Percentiles rank a stretch among this genome's conserved stretches.
Evolutionary conservation across 2,113 vertebrate genomes (phyloP).

Genomic region (Rutilus rutilus): DNA sequence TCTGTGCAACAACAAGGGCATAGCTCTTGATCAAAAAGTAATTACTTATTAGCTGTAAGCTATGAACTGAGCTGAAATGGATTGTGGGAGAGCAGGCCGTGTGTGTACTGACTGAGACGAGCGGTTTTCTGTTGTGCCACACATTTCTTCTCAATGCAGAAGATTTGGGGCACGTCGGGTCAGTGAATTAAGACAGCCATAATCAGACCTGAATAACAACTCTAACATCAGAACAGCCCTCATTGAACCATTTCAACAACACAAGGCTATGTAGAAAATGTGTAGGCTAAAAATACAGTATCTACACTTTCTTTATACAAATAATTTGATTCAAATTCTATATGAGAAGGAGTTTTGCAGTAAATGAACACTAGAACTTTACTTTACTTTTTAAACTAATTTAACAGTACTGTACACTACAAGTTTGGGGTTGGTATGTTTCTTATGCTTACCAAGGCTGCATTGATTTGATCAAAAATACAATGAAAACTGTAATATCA

Average conservation of each 20-base stretch:
- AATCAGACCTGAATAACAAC: not conserved
- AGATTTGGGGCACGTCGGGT: slow-evolving; percentile 30
- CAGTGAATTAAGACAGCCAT: slow-evolving; percentile 20
- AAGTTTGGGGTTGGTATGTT: no score
- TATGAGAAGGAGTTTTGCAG: not conserved
- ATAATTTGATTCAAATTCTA: not conserved
- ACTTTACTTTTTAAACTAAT: no score
- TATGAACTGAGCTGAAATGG: slow-evolving; percentile 46
- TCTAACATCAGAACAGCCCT: not conserved
- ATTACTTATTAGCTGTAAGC: slow-evolving; percentile 58
- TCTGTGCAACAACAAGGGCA: slow-evolving; percentile 51
- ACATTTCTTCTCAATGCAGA: slow-evolving; percentile 38
- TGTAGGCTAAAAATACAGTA: not conserved
- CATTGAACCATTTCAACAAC: not conserved
- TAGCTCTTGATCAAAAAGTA: slow-evolving; percentile 54
- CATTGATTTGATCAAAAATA: no score
- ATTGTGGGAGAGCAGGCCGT: slow-evolving; percentile 48
- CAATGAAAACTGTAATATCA: no score
- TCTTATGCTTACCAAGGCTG: no score
- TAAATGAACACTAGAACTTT: not conserved
- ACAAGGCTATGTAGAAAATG: not conserved
- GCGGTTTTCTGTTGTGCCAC: not conserved
- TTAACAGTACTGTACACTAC: no score
- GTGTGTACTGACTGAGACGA: slow-evolving; percentile 15
- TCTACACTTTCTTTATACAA: not conserved